phyloP scores from a whole-genome alignment of 2,888 invertebrate species.

The Argyresthia goedartella region DNA sequence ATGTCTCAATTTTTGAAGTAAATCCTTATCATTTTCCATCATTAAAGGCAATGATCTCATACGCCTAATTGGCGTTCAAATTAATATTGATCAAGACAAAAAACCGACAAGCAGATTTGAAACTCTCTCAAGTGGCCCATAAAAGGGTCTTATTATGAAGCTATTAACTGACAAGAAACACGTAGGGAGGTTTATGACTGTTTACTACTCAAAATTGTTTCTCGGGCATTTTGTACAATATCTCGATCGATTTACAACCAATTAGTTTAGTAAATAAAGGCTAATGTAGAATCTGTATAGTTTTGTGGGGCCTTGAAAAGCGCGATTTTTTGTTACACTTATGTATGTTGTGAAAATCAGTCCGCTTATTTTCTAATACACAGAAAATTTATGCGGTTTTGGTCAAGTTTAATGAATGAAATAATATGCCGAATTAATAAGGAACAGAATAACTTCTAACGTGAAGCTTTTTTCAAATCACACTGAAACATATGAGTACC shows the following conservation, averaged over 20 bases:
- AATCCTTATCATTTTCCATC: not conserved
- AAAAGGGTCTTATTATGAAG: conserved; percentile 55
- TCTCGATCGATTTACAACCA: conserved; percentile 56
- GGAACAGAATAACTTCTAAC: no score
- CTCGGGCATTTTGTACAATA: conserved; percentile 55
- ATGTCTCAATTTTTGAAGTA: no score
- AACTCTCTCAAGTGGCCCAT: conserved; percentile 52
- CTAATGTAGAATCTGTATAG: not conserved
- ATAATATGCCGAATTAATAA: no score
- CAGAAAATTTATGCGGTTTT: no score
- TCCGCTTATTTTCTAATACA: no score
- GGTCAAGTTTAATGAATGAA: no score
- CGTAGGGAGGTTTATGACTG: conserved; percentile 63
- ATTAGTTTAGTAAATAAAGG: conserved; percentile 58
- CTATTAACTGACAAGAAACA: conserved; percentile 54
- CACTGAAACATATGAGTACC: no score
- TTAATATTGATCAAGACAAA: conserved; percentile 54
- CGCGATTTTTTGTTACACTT: not conserved
- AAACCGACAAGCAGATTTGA: conserved; percentile 34
- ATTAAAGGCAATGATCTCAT: conserved; percentile 17
- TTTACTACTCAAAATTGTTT: conserved; percentile 64
- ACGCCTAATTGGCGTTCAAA: conserved; percentile 54
- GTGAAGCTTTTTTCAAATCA: no score
- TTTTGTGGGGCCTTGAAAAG: not conserved
- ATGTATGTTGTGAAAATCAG: no score